Evolutionary conservation across 2,113 vertebrate genomes (phyloP), one percentile per base, ranked within the genome.

Genomic region (Elgaria multicarinata): DNA sequence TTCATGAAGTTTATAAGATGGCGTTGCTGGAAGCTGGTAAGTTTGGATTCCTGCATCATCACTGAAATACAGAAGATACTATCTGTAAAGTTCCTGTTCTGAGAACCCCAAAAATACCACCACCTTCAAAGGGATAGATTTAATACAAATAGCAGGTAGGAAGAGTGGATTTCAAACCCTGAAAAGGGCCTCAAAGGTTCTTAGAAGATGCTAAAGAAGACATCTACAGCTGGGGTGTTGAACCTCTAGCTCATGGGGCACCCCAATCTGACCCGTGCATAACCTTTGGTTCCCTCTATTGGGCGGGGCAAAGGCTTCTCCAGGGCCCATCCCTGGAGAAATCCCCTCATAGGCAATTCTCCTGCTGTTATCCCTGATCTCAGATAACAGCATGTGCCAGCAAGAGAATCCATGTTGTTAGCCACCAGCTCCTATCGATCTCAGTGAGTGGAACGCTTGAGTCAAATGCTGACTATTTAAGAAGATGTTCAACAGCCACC

Each of bases 1-100:
- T 97, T 96, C 79, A 98, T 62, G 26, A 87, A 94, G 78, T 96
- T 94, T 91, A 94, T 96, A 92, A 98, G 96, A 93, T 97, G 95
- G 72, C 97, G 97, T 92, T 96, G 97, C 91, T 99, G 98, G 89
- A 97, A 96, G 69, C 76, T 95, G 0, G 96, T 98, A 90, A 99
- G 95, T 39, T 91, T 97, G 7, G 97, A 97, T 92, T 98, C 97
- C 92, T 98, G 95, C 98, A 98, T 99, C 98, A 99, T 98, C 16
- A 93, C 99, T 99, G 95, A 50, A 95, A 96, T 76, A 96, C 22
- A 93, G 81, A 79, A 82, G 42, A 72, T 64, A 36, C 0, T 0
- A 22, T 0, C 1, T 2, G 0, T 84, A 78, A 81, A 72, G n/a
- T 6, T 0, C 2, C 31, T 22, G 33, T 13, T 16, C 18, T 64